phyloP scores from a whole-genome alignment of 2,888 invertebrate genomes.

The Drosophila lacicola region DNA sequence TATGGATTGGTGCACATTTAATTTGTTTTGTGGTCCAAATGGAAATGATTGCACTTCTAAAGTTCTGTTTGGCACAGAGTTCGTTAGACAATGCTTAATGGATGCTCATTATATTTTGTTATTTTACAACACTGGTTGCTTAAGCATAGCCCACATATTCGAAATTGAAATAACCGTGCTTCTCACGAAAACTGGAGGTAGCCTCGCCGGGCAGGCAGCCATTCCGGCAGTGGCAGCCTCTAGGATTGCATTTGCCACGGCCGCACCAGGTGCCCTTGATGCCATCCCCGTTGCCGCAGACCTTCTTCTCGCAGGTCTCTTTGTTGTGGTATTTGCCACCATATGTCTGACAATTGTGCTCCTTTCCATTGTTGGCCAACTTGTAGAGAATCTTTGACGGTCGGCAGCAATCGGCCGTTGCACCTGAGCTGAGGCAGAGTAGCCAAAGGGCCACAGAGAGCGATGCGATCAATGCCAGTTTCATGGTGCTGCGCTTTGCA shows the following conservation, averaged over 20 bases:
- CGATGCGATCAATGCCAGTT: conserved; percentile 1
- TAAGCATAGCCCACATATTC: conserved; percentile 27
- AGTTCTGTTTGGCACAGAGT: conserved; percentile 3
- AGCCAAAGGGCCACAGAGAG: conserved; percentile 23
- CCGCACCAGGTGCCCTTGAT: conserved; percentile 47
- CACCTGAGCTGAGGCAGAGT: not conserved
- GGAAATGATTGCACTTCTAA: conserved; percentile 26
- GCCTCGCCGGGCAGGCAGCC: conserved; percentile 38
- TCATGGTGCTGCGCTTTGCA: not conserved
- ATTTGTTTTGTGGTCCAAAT: conserved; percentile 45
- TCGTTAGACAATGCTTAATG: conserved; percentile 39
- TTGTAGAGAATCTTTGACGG: conserved; percentile 44
- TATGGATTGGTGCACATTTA: conserved; percentile 59
- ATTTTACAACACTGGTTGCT: not conserved
- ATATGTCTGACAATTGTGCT: conserved; percentile 34
- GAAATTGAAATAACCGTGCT: conserved; percentile 47
- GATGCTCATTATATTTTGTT: conserved; percentile 18
- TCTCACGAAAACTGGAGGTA: conserved; percentile 29
- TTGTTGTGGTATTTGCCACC: conserved; percentile 43
- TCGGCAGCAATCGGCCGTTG: conserved; percentile 49
- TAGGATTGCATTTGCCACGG: conserved; percentile 41
- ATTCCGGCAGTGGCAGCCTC: conserved; percentile 44
- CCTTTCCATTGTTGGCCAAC: conserved; percentile 13
- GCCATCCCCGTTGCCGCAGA: conserved; percentile 42
- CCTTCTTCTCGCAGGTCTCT: conserved; percentile 37